Percentiles rank a stretch among this genome's conserved stretches.
These are phyloP conservation scores for Tineola bisselliella DNA, from an alignment of 2,888 invertebrate species.

Conservation along the genomic window DNA sequence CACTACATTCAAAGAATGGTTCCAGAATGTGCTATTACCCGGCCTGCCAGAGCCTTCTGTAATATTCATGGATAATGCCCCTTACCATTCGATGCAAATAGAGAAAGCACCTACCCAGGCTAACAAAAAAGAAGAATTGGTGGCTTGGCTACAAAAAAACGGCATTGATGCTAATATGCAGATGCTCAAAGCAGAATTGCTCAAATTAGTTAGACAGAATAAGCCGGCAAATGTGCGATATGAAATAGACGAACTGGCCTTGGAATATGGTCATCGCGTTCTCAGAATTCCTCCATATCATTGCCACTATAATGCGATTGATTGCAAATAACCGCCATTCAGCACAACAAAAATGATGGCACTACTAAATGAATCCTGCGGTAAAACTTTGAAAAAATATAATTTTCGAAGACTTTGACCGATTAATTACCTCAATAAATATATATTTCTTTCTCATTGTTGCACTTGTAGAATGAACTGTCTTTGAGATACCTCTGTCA, in stretches of 20 bases:
- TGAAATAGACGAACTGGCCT: slow-evolving; percentile 18
- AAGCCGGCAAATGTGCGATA: slow-evolving; percentile 16
- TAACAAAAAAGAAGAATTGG: neutral
- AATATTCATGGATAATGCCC: slow-evolving; percentile 11
- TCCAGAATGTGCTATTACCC: neutral
- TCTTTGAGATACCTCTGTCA: no score
- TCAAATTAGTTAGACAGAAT: slow-evolving; percentile 16
- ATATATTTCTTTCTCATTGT: no score
- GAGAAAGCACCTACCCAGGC: neutral
- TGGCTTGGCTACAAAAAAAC: slow-evolving; percentile 16
- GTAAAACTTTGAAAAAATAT: no score
- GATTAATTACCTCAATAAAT: no score
- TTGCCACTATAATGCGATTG: slow-evolving; percentile 21
- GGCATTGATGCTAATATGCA: slow-evolving; percentile 10
- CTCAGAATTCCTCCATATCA: slow-evolving; percentile 19
- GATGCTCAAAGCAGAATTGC: slow-evolving; percentile 18
- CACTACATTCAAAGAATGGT: slow-evolving; percentile 7
- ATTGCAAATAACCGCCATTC: no score
- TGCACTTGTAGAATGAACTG: no score
- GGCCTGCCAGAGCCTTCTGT: neutral
- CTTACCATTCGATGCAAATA: slow-evolving; percentile 16
- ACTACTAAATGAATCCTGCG: no score
- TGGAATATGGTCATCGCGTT: slow-evolving; percentile 17
- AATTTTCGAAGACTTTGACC: no score
- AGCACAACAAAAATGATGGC: no score